These are phyloP conservation scores for Heterodera schachtii DNA, from an alignment of 1,140 invertebrate genomes.

Conservation along the genomic window DNA sequence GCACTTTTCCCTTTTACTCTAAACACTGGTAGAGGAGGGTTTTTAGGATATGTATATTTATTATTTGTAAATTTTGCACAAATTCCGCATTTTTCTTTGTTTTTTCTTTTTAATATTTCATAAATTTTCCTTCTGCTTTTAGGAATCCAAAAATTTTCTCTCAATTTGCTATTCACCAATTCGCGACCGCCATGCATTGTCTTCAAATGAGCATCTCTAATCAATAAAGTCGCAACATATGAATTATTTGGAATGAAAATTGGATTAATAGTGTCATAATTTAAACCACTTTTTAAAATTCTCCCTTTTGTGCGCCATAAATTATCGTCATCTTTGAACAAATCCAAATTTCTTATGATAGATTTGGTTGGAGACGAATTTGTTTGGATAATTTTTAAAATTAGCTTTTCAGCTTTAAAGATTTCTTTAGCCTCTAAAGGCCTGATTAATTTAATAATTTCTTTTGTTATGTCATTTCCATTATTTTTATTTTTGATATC, in stretches of 20 bases:
- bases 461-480: background rate
- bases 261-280: background rate
- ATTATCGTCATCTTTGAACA: background rate
- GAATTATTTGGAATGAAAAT: background rate
- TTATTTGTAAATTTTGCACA: background rate
- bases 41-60: background rate
- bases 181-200: background rate
- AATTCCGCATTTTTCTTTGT: background rate
- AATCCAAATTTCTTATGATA: background rate
- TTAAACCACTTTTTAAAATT: background rate
- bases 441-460: background rate
- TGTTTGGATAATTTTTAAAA: background rate
- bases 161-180: background rate
- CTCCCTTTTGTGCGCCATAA: constrained; percentile 3
- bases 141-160: constrained; percentile 18
- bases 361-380: background rate
- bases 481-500: too few relatives aligned
- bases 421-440: background rate
- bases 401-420: background rate
- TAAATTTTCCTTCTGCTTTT: background rate
- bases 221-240: background rate
- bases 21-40: background rate
- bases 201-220: background rate
- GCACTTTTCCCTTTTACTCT: background rate
- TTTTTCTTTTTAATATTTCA: background rate